Conservation (phyloP, 2,888 invertebrate species). For the Lasioglossum pauxillum region DNA sequence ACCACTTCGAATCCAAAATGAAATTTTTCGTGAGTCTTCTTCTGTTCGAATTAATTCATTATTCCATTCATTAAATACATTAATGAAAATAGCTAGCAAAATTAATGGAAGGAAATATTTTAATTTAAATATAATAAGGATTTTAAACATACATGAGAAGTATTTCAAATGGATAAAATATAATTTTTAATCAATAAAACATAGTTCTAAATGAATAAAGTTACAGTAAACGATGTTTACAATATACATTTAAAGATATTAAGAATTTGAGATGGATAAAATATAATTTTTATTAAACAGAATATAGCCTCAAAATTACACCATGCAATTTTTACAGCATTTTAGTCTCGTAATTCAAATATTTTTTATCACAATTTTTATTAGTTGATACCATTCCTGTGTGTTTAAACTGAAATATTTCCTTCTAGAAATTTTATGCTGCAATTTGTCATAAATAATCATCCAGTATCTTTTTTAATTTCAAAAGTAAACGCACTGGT, state of each 20-base stretch:
- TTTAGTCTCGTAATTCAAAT: background rate
- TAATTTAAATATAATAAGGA: background rate
- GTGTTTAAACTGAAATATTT: background rate
- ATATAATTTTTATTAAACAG: background rate
- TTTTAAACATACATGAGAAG: no score
- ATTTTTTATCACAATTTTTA: background rate
- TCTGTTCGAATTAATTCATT: background rate
- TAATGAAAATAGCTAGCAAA: no score
- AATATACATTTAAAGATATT: background rate
- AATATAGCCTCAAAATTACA: no score
- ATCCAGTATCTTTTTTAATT: no score
- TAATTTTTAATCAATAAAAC: background rate
- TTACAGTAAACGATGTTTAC: background rate
- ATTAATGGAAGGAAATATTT: background rate
- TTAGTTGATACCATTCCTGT: background rate
- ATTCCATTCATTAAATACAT: no score
- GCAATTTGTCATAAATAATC: no score
- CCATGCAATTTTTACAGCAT: no score
- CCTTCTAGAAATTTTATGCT: no score
- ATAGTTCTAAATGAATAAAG: background rate
- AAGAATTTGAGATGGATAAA: background rate
- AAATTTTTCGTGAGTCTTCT: slow-evolving; percentile 78
- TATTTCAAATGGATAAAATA: no score
- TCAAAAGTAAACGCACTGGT: no score
- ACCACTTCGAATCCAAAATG: slow-evolving; percentile 72